Base-by-base conservation (phyloP, 53 echinoderm and acorn worm species). In the Paracentrotus lividus region DNA sequence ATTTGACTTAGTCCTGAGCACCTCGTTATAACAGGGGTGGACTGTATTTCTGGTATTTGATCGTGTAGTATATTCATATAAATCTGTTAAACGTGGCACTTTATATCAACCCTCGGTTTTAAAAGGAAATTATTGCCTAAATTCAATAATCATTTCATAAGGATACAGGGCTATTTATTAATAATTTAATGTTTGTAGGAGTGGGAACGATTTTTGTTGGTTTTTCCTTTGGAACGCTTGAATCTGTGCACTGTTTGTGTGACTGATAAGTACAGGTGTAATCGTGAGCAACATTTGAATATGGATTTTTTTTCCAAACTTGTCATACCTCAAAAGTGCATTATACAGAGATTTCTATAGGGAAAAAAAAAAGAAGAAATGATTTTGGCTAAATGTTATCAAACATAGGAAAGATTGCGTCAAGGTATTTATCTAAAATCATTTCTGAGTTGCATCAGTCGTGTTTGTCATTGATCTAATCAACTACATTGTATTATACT, bases 271-370 rank as follows among this genome's bases (percentile, higher is more conserved):
- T 18, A 38, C 20, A 38, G 36, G 21, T 72, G 72, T 72, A 72
- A 72, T 32, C 21, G 40, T 72, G 72, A 72, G 69, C 69, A 69
- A 69, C 69, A 34, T 15, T 69, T 69, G 16, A 5, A 4, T 15
- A 38, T 69, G 38, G 69, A 72, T 72, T 18, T 40, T 72, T 29
- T 38, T 72, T 26, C 18, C 72, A 18, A 40, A 38, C 36, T 38
- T 72, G 72, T 72, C 72, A 72, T 72, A 72, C 72, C 72, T 72
- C 72, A 72, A 40, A 72, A 72, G 72, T 38, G 72, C 72, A 36
- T 72, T 72, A 72, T 72, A 33, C 24, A 3, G 34, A 67, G 67
- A n/a, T 33, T 16, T 5, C 24, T 72, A 15, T 72, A 38, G 72
- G 32, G 21, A 72, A 0, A 38, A 72, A 72, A 72, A 38, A 18